A percentile compares a stretch with the other conserved stretches of the same genome.
Conservation (phyloP, 92 coral and sea anemone species). For the Porites divaricata region DNA sequence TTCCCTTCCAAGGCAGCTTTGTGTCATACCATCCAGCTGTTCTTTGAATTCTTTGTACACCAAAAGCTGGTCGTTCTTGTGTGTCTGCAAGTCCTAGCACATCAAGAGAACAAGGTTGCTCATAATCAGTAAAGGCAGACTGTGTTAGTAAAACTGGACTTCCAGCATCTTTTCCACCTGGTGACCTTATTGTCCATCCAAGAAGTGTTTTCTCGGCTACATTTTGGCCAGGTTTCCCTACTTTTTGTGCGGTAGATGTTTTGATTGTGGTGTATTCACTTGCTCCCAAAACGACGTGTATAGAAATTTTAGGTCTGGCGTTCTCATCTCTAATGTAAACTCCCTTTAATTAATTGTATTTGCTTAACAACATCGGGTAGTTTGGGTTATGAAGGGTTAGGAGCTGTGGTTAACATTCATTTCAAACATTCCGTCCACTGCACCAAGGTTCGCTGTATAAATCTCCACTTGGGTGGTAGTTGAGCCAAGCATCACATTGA, state of each 20-base stretch:
- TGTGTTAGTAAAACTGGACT: slow-evolving; percentile 28
- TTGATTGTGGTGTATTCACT: slow-evolving; percentile 20
- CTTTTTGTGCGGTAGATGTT: slow-evolving; percentile 1
- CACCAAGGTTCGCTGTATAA: background rate
- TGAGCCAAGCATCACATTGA: slow-evolving; percentile 6
- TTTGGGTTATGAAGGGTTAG: slow-evolving; percentile 26
- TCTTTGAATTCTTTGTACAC: background rate
- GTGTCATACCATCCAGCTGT: background rate
- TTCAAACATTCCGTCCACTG: slow-evolving; percentile 1
- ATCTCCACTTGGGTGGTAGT: slow-evolving; percentile 1
- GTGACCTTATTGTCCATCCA: slow-evolving; percentile 53
- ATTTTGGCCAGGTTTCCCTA: slow-evolving; percentile 50
- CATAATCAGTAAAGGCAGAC: slow-evolving; percentile 8
- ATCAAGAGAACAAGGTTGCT: slow-evolving; percentile 34
- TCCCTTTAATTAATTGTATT: slow-evolving; percentile 21
- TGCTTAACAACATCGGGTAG: slow-evolving; percentile 2
- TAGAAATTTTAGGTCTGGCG: slow-evolving; percentile 16
- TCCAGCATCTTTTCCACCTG: slow-evolving; percentile 36
- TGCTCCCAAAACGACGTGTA: slow-evolving; percentile 28
- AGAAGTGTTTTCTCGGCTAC: slow-evolving; percentile 49
- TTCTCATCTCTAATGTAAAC: slow-evolving; percentile 15
- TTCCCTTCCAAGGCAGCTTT: background rate
- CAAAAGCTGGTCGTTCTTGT: slow-evolving; percentile 2
- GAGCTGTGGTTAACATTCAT: slow-evolving; percentile 21
- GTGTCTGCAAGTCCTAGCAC: slow-evolving; percentile 46